Evolutionary conservation across 2,113 vertebrate genomes (phyloP).

Genomic region (Acrocephalus kingi): DNA sequence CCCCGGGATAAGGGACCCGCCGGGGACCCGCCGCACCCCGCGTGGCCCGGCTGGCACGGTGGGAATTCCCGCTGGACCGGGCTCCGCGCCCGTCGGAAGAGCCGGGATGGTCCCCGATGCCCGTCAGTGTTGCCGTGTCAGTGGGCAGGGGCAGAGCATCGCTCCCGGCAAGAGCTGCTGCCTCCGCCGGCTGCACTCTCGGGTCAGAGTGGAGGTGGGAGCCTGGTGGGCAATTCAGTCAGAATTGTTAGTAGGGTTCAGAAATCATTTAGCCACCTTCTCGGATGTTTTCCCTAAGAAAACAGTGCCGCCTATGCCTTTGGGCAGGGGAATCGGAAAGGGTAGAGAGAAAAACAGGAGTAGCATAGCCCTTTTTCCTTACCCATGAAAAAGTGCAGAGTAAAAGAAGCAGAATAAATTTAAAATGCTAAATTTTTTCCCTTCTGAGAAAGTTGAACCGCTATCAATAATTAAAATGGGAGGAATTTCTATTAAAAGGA

Average conservation of each 20-base stretch:
- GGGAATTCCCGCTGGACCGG: not conserved
- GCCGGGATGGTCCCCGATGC: not conserved
- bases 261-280: not conserved
- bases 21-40: not conserved
- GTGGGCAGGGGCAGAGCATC: not conserved
- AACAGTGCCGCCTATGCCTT: accelerated
- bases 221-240: not conserved
- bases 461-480: not conserved
- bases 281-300: not conserved
- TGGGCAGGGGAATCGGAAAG: not conserved
- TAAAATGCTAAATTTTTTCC: not conserved
- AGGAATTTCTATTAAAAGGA: not conserved
- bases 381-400: not conserved
- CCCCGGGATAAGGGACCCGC: accelerated
- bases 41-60: accelerated
- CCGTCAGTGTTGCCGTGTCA: not conserved
- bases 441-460: not conserved
- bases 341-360: not conserved
- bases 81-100: not conserved
- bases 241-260: not conserved
- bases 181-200: accelerated
- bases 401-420: not conserved
- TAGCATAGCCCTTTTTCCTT: not conserved
- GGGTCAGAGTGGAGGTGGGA: not conserved
- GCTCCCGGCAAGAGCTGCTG: not conserved